A percentile compares a stretch with the other conserved stretches of the same genome.
Evolutionary conservation across 2,888 invertebrate genomes (phyloP).

Genomic region (Sympetrum striolatum): DNA sequence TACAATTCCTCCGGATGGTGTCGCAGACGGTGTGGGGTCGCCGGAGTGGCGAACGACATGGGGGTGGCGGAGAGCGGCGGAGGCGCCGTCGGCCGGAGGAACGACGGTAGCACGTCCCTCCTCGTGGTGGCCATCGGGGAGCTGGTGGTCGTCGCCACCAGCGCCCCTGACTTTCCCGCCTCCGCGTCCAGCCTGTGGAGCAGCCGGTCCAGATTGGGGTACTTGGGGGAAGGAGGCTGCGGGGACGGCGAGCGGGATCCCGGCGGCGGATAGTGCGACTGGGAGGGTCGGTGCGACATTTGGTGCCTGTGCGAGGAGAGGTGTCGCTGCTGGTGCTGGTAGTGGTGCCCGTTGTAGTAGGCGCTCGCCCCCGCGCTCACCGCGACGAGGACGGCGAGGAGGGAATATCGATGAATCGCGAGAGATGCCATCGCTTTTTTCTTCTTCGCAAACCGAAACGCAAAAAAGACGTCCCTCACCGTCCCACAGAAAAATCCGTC

Average conservation of each 20-base stretch:
- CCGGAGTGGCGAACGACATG: not conserved
- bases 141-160: not conserved
- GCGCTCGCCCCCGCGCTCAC: not conserved
- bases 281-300: not conserved
- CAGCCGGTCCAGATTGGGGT: slow-evolving; percentile 8
- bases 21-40: not conserved
- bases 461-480: not conserved
- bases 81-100: slow-evolving; percentile 13
- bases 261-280: not conserved
- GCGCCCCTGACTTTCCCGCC: not conserved
- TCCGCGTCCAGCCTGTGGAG: slow-evolving; percentile 8
- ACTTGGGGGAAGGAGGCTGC: not conserved
- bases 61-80: not conserved
- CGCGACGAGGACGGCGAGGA: not conserved
- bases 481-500: not conserved
- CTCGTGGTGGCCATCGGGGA: not conserved
- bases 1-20: slow-evolving; percentile 23
- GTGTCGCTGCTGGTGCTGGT: slow-evolving; percentile 12
- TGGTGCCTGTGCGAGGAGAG: slow-evolving; percentile 21
- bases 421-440: not conserved
- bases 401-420: not conserved
- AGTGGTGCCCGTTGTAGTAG: slow-evolving; percentile 14
- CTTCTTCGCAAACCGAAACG: too few relatives aligned
- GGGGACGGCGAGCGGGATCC: not conserved
- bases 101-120: not conserved